A percentile compares a stretch with the other conserved stretches of the same genome.
These are phyloP conservation scores for Typhlichthys eigenmanni DNA, from an alignment of 2,797 vertebrate species.

Conservation along the genomic window DNA sequence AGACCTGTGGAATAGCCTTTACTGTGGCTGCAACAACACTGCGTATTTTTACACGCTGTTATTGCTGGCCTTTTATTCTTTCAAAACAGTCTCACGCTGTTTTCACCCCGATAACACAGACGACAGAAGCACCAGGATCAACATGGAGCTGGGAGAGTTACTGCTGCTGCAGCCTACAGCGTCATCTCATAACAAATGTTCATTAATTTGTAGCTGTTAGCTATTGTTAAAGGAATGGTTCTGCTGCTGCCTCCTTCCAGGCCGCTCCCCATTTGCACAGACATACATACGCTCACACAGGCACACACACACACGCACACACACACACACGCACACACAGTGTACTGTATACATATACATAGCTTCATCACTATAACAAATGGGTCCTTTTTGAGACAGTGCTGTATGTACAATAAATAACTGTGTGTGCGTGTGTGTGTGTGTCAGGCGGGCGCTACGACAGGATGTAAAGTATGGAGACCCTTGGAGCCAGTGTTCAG, in stretches of 20 bases:
- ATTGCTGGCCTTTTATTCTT: slow-evolving; percentile 7
- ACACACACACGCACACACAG: not conserved
- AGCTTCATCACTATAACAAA: not conserved
- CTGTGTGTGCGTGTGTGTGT: slow-evolving; percentile 31
- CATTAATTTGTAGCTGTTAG: slow-evolving; percentile 22
- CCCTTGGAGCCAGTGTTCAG: slow-evolving; percentile 81
- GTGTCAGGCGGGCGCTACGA: slow-evolving; percentile 77
- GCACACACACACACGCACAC: not conserved
- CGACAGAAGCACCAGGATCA: slow-evolving; percentile 17
- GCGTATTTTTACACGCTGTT: slow-evolving; percentile 34
- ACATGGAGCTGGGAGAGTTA: slow-evolving; percentile 27
- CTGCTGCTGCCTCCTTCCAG: not conserved
- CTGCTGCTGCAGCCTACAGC: not conserved
- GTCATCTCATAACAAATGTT: slow-evolving; percentile 22
- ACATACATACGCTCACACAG: not conserved
- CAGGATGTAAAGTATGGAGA: slow-evolving; percentile 81
- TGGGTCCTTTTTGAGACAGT: not conserved
- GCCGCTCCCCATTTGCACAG: not conserved
- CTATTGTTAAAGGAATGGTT: slow-evolving; percentile 17
- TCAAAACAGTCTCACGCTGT: slow-evolving; percentile 21
- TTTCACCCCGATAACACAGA: slow-evolving; percentile 7
- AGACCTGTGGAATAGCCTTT: not conserved
- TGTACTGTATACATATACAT: not conserved
- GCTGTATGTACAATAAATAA: slow-evolving; percentile 1
- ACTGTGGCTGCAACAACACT: slow-evolving; percentile 37